Percentiles rank a stretch among this genome's conserved stretches.
Conservation (phyloP, 2,113 vertebrate species). For the Ceyx margarethae region DNA sequence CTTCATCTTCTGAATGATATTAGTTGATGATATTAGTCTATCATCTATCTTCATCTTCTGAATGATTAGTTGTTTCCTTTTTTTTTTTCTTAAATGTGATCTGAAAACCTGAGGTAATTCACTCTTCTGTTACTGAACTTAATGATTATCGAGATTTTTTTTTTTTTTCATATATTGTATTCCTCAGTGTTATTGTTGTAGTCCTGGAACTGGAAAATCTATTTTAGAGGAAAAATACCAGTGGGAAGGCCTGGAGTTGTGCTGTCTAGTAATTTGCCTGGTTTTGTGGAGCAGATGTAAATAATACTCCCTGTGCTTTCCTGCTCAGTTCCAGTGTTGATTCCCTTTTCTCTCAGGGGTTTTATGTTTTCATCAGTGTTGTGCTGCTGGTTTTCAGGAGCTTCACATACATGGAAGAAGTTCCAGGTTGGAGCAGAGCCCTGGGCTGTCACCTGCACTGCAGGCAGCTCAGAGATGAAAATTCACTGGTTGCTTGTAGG, state of each 20-base stretch:
- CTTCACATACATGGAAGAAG: too few relatives aligned
- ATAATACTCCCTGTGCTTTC: neutral
- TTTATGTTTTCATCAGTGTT: neutral
- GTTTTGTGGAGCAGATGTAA: neutral
- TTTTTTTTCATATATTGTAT: neutral
- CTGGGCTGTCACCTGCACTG: too few relatives aligned
- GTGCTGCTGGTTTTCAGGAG: neutral
- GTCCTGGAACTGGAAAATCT: conserved; percentile 10
- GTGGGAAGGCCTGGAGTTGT: neutral
- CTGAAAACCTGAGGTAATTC: neutral
- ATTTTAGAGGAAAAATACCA: neutral
- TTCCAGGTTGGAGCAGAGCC: too few relatives aligned
- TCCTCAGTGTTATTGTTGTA: neutral
- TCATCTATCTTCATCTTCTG: too few relatives aligned
- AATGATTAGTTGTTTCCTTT: neutral
- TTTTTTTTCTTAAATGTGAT: neutral
- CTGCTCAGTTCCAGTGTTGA: neutral
- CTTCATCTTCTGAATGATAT: neutral
- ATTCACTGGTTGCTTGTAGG: too few relatives aligned
- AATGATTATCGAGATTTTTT: neutral
- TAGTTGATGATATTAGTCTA: too few relatives aligned
- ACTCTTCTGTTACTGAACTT: neutral
- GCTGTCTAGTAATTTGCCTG: neutral
- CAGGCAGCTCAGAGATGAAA: too few relatives aligned
- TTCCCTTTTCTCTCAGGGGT: neutral